Conservation (phyloP, 1,140 invertebrate genomes). For the Rhagoletis zephyria region DNA sequence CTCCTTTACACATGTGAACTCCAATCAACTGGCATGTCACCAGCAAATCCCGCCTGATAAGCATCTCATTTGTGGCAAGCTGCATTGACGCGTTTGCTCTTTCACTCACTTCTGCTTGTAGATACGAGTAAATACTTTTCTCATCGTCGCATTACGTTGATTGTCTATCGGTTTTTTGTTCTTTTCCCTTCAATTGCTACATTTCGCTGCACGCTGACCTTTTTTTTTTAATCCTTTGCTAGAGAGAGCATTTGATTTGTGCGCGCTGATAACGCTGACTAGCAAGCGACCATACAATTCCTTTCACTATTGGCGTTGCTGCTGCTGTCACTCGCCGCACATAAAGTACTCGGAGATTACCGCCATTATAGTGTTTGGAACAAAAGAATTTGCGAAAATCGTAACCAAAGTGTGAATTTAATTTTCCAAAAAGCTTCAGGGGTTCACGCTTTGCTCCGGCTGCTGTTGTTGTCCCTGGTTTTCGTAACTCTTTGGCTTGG, state of each 20-base stretch:
- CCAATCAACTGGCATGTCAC: constrained; percentile 36
- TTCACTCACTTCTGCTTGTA: background rate
- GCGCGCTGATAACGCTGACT: constrained; percentile 1
- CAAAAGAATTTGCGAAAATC: background rate
- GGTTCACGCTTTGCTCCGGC: background rate
- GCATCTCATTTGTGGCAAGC: constrained; percentile 31
- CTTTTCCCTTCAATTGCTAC: constrained; percentile 13
- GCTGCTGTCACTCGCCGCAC: background rate
- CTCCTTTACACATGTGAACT: background rate
- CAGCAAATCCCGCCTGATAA: constrained; percentile 32
- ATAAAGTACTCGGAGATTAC: background rate
- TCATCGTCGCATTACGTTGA: constrained; percentile 8
- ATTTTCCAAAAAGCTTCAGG: constrained; percentile 27
- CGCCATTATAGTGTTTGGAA: constrained; percentile 24
- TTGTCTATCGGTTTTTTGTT: background rate
- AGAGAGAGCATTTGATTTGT: constrained; percentile 37
- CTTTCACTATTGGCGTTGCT: no score
- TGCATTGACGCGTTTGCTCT: background rate
- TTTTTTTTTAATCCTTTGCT: constrained; percentile 48
- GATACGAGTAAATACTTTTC: background rate
- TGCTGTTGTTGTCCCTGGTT: background rate
- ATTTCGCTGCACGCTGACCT: constrained; percentile 14
- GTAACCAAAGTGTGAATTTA: constrained; percentile 43
- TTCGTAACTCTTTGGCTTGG: background rate
- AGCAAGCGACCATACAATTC: background rate